Evolutionary conservation across 1,140 invertebrate species (phyloP).

Genomic region (Coptotermes formosanus): DNA sequence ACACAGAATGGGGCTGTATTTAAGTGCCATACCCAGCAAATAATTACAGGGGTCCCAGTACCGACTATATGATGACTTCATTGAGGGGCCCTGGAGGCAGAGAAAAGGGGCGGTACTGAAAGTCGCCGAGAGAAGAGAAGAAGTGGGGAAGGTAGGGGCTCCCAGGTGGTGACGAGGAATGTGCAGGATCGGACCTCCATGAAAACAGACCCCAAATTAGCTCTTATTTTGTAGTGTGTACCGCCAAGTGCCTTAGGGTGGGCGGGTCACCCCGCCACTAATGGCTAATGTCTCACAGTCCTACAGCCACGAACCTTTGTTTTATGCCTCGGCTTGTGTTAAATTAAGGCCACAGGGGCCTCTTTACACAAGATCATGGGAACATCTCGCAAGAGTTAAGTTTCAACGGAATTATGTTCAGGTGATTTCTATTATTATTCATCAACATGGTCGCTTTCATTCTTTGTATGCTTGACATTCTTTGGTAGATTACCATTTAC

Average conservation of each 20-base stretch:
- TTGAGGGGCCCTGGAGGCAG: constrained; percentile 21
- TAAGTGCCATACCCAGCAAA: constrained; percentile 18
- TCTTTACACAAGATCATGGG: not conserved
- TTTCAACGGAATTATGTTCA: not conserved
- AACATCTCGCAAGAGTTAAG: not conserved
- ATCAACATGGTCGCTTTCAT: too few species aligned
- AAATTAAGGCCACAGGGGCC: not conserved
- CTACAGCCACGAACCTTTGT: not conserved
- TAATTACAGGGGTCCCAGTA: constrained; percentile 19
- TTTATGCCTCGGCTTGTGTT: not conserved
- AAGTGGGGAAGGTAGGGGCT: not conserved
- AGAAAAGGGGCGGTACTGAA: not conserved
- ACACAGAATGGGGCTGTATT: not conserved
- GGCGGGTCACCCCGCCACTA: constrained; percentile 8
- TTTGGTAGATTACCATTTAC: too few species aligned
- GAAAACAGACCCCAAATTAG: constrained; percentile 52
- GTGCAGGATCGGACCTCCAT: constrained; percentile 49
- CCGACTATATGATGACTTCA: constrained; percentile 27
- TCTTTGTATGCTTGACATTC: too few species aligned
- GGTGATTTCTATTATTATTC: too few species aligned
- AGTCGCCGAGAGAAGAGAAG: constrained; percentile 26
- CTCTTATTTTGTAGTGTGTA: constrained; percentile 20
- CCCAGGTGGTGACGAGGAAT: constrained; percentile 22
- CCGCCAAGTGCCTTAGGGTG: not conserved
- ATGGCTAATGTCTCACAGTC: not conserved